Evolutionary conservation across 2,113 vertebrate species (phyloP).

Genomic region (Stercorarius parasiticus): DNA sequence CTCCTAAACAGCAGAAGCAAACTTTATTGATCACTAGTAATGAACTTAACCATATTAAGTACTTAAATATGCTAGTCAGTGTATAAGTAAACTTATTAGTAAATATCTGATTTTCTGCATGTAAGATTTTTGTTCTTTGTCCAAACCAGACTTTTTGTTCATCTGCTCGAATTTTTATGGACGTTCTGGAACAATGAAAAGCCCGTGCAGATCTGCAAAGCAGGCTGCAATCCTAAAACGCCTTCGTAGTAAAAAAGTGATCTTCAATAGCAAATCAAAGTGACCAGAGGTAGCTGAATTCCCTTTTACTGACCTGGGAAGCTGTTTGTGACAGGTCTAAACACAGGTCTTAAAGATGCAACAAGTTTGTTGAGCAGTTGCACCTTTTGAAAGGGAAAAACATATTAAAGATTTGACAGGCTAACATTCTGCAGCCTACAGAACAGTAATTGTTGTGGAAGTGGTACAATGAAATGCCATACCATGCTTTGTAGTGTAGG

Average conservation of each 20-base stretch:
- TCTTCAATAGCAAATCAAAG: background rate
- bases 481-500: background rate
- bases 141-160: background rate
- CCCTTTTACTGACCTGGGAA: background rate
- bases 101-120: background rate
- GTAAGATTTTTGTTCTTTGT: background rate
- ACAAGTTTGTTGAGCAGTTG: background rate
- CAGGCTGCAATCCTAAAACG: background rate
- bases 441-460: accelerated
- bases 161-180: background rate
- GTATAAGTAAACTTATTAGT: background rate
- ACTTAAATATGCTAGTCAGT: background rate
- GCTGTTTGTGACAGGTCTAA: background rate
- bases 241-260: background rate
- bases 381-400: background rate
- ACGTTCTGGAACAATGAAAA: background rate
- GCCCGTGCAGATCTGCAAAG: background rate
- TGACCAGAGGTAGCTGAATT: background rate
- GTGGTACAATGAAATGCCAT: background rate
- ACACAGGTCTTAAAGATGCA: background rate
- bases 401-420: background rate
- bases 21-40: background rate
- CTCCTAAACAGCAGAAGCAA: background rate
- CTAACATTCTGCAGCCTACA: background rate
- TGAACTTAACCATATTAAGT: background rate